Evolutionary conservation across 2,888 invertebrate genomes (phyloP).

Genomic region (Galerucella calmariensis): DNA sequence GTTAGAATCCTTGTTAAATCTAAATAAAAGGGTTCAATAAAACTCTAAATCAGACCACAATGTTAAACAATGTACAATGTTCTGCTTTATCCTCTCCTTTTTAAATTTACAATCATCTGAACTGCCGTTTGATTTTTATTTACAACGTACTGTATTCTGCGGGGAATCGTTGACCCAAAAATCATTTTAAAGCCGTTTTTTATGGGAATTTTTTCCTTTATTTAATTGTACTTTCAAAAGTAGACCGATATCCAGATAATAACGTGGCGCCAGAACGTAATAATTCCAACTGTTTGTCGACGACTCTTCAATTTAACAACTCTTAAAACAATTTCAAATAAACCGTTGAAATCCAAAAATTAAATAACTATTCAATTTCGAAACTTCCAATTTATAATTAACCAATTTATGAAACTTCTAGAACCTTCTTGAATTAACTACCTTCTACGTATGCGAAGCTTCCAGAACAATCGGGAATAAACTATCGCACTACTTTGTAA

Average conservation of each 20-base stretch:
- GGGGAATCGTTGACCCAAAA: background rate
- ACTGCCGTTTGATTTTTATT: background rate
- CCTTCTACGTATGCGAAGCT: no score
- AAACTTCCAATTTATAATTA: no score
- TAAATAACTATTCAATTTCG: background rate
- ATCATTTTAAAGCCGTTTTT: background rate
- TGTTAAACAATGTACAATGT: no score
- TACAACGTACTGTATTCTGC: background rate
- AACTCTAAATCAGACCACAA: no score
- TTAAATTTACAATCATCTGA: no score
- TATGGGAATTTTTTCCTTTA: background rate
- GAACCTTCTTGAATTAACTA: no score
- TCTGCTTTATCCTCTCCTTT: no score
- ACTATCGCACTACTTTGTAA: no score
- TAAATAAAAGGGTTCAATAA: no score
- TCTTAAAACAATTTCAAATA: constrained; percentile 1
- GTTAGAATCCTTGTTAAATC: no score
- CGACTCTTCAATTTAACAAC: background rate
- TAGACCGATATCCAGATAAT: background rate
- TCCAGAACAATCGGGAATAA: no score
- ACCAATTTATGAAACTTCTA: no score
- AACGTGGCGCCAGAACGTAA: constrained; percentile 7
- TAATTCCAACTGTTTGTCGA: constrained; percentile 2
- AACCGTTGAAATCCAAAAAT: background rate
- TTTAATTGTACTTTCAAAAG: constrained; percentile 2